Evolutionary conservation across 1,140 invertebrate species (phyloP), one percentile per base, ranked within the genome.

Genomic region (Belonocnema kinseyi): DNA sequence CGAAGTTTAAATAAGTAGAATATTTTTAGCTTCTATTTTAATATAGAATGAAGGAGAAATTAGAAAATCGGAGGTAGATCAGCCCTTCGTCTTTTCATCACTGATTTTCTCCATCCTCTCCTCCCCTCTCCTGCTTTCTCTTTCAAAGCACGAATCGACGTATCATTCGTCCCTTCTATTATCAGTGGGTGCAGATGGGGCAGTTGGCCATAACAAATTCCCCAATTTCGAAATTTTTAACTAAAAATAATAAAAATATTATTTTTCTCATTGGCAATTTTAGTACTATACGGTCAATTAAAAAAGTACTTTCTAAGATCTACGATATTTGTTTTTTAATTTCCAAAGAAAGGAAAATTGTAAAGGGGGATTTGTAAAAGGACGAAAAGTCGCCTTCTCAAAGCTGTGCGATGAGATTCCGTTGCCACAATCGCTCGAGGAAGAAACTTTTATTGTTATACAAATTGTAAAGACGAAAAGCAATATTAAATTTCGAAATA

Each of bases 341-440:
- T 19, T 19, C n/a, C 8, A 56, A 19, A 19, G 21, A 66, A 40
- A 40, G 61, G 40, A 10, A 1, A 1, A 46, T 46, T 46, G 6
- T 46, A 11, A 46, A 46, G 54, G 76, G 74, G 73, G 61, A 79
- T 85, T 85, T 75, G 79, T 73, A 73, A 77, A 75, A 79, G 58
- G 72, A 78, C 51, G 76, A 80, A 33, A 74, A 82, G 73, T 82
- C 75, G 81, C 74, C 78, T 83, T 79, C 80, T 61, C 71, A 66
- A 85, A 82, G 77, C 81, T 85, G 82, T 86, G 83, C 74, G 79
- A 84, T 78, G 80, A 79, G 78, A 76, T 78, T 80, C 72, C 78
- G 80, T 71, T 79, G 26, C 73, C 73, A 78, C 61, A 54, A 77
- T 80, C 17, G 75, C 75, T 80, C 74, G 58, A 19, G 75, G 58